These are phyloP conservation scores for Glomeris maerens DNA, from an alignment of 1,140 invertebrate species.

Conservation along the genomic window DNA sequence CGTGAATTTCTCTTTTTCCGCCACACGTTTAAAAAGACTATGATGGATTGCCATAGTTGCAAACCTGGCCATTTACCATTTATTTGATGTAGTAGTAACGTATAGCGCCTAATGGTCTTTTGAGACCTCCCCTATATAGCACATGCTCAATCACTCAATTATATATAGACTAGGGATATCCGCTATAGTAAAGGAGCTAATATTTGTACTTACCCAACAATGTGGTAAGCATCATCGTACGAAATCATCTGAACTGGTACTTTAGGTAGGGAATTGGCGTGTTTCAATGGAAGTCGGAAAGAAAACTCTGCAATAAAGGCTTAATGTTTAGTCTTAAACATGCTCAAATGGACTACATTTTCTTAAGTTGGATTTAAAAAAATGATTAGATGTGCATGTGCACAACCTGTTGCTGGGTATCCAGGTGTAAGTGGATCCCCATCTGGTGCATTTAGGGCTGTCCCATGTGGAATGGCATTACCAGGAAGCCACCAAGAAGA, in stretches of 20 bases:
- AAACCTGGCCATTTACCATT: too few relatives aligned
- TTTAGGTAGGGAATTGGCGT: conserved; percentile 15
- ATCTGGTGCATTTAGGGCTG: neutral
- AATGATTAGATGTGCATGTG: conserved; percentile 1
- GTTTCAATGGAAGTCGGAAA: conserved; percentile 16
- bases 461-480: conserved; percentile 14
- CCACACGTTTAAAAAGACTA: too few relatives aligned
- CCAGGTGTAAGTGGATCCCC: conserved; percentile 15
- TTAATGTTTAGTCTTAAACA: neutral
- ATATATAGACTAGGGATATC: too few relatives aligned
- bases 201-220: too few relatives aligned
- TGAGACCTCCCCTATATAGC: too few relatives aligned
- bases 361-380: conserved; percentile 15
- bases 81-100: too few relatives aligned
- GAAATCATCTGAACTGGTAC: conserved; percentile 22
- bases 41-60: too few relatives aligned
- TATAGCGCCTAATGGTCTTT: too few relatives aligned
- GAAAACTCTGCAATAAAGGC: conserved; percentile 11
- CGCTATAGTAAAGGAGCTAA: too few relatives aligned
- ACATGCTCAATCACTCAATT: conserved; percentile 16
- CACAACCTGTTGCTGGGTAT: conserved; percentile 9
- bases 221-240: too few relatives aligned
- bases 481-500: conserved; percentile 13
- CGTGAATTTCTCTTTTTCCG: too few relatives aligned
- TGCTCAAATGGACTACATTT: neutral